These are phyloP conservation scores for Argyrosomus regius DNA, from an alignment of 2,797 vertebrate species.

Conservation along the genomic window DNA sequence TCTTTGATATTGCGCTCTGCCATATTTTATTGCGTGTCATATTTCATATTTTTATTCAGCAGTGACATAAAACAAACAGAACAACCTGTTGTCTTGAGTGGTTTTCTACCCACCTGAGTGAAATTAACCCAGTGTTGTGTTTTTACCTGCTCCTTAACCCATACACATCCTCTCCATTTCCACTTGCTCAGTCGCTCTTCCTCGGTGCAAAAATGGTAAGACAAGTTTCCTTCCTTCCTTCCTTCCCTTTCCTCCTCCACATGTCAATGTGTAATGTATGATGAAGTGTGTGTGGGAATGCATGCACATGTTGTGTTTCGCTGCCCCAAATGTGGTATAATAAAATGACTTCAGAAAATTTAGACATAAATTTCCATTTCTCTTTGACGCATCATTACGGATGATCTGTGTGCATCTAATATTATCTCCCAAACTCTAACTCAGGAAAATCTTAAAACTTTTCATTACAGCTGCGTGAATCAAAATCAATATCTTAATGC, in stretches of 20 bases:
- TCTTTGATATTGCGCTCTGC: too few species aligned
- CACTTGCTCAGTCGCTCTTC: neutral
- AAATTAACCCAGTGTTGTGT: neutral
- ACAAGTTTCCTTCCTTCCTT: neutral
- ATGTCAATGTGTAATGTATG: neutral
- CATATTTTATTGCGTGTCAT: neutral
- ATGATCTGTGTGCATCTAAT: neutral
- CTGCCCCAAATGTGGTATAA: neutral
- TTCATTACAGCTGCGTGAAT: neutral
- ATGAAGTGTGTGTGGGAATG: neutral
- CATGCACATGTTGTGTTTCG: neutral
- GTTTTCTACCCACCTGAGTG: neutral
- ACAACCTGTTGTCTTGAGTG: neutral
- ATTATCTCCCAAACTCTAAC: neutral
- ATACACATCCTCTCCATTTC: neutral
- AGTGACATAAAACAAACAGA: neutral
- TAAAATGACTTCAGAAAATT: neutral
- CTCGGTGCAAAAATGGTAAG: neutral
- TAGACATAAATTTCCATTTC: neutral
- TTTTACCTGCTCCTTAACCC: neutral
- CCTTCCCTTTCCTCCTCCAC: neutral
- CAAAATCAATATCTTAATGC: constrained; percentile 19
- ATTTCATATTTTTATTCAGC: neutral
- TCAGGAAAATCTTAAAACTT: neutral
- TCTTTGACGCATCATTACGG: neutral